Conservation (phyloP, 2,888 invertebrate species). For the Homarus gammarus region DNA sequence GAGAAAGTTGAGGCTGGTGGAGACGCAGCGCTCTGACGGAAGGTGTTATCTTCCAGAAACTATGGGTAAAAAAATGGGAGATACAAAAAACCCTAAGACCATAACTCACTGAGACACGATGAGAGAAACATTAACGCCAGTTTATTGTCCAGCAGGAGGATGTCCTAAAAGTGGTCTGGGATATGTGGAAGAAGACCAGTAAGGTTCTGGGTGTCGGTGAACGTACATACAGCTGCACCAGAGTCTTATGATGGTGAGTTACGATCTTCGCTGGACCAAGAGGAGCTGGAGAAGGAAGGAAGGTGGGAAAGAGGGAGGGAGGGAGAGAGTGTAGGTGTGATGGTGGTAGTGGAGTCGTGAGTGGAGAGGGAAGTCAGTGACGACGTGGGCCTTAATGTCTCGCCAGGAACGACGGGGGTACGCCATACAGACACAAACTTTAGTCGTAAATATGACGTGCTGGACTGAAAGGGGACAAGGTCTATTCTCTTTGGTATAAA, state of each 20-base stretch:
- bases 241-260: not conserved
- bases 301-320: no score
- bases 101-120: not conserved
- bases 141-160: slow-evolving; percentile 12
- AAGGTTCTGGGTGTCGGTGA: not conserved
- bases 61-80: not conserved
- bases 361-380: not conserved
- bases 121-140: not conserved
- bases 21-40: not conserved
- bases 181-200: not conserved
- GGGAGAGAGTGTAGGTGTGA: no score
- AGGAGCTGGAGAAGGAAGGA: no score
- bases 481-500: not conserved
- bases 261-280: not conserved
- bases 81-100: not conserved
- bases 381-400: not conserved
- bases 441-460: not conserved
- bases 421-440: not conserved
- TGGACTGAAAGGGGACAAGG: not conserved
- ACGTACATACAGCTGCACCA: not conserved
- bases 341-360: no score
- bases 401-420: not conserved
- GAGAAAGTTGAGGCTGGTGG: not conserved
- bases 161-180: not conserved
- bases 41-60: not conserved